Base-by-base conservation (phyloP, 1,140 invertebrate genomes). In the Chymomyza costata region DNA sequence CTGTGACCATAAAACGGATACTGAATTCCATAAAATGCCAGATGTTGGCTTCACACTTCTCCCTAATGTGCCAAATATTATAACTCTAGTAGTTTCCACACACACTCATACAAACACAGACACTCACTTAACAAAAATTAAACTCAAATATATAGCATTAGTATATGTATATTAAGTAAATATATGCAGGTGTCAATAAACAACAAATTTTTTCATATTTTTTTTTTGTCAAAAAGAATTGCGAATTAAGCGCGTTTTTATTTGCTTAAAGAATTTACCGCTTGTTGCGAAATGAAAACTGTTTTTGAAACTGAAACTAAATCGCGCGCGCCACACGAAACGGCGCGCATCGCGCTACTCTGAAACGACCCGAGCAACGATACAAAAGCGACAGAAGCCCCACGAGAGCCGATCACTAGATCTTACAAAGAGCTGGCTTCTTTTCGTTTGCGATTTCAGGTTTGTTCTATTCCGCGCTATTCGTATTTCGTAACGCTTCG, bases 271-370 rank as follows among this genome's bases (percentile, higher is more conserved):
- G 49, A 73, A 73, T 78, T 78, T 52, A 53, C 45, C 55, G 73
- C 67, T 78, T 80, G 71, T 80, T 78, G 71, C 71, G 49, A 78
- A 78, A 67, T 61, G 63, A 55, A 68, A 78, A 78, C 54, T 63
- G 68, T 73, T 78, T 71, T 57, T 58, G 14, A 61, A 80, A 78
- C 71, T 65, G 51, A 70, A 51, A 40, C 51, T 49, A 17, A 28
- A 16, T 21, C 39, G 55, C 67, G 65, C 54, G 62, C 71, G 62
- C 65, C 71, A 8, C 5, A 6, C 17, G 15, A 56, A 48, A 28
- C 44, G 28, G 18, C 59, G 34, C 30, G 44, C 31, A 57, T 34
- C 38, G 43, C 39, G 35, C 44, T 34, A 38, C 32, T 41, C 39
- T 45, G 44, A 51, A 59, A 35, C 50, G 43, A 59, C 50, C 54